Evolutionary conservation across 2,113 vertebrate genomes (phyloP).

Genomic region (Sceloporus tristichus): DNA sequence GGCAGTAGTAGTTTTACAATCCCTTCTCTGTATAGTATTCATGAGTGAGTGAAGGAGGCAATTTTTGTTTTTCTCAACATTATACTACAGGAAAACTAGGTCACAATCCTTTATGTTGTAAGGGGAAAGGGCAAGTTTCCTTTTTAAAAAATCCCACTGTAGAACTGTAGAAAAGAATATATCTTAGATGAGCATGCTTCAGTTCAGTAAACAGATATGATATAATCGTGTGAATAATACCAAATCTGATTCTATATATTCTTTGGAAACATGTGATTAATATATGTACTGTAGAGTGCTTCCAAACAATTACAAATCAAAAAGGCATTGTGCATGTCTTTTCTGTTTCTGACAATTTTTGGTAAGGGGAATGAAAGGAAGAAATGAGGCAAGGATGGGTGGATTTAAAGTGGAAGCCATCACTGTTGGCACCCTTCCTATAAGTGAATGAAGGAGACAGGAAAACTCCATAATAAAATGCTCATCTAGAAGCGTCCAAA

Average conservation of each 20-base stretch:
- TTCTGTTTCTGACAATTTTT: background rate
- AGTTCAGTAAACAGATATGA: too few species aligned
- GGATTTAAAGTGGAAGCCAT: background rate
- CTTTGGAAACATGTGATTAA: background rate
- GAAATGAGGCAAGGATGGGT: background rate
- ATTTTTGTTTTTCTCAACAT: background rate
- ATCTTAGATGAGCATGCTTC: too few species aligned
- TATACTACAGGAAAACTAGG: too few species aligned
- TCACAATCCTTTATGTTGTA: too few species aligned
- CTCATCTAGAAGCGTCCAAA: background rate
- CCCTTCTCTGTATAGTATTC: background rate
- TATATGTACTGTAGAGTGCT: background rate
- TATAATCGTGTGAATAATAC: background rate
- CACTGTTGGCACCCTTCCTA: background rate
- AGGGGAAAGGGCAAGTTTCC: too few species aligned
- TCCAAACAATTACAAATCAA: background rate
- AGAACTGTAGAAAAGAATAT: too few species aligned
- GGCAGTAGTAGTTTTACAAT: background rate
- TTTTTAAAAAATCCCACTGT: too few species aligned
- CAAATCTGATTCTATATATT: background rate
- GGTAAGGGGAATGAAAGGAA: background rate
- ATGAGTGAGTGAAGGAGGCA: background rate
- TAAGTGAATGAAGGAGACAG: background rate
- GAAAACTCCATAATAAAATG: background rate
- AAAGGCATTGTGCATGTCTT: background rate